phyloP scores from a whole-genome alignment of 1,140 invertebrate genomes.

The Meloidogyne hapla region DNA sequence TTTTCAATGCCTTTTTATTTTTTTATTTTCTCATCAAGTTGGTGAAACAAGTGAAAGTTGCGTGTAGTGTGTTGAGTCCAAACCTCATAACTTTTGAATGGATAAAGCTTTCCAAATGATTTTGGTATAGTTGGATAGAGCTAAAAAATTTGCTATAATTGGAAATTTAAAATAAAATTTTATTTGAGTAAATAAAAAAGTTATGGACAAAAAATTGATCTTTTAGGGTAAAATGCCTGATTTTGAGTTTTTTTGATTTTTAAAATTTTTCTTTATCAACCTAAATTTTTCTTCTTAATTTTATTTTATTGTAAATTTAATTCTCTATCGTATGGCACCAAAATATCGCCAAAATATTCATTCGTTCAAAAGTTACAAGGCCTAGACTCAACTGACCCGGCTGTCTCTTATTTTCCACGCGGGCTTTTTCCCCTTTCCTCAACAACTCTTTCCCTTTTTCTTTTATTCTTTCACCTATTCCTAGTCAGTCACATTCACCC shows the following conservation, averaged over 20 bases:
- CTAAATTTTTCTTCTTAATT: not conserved
- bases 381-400: not conserved
- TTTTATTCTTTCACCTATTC: constrained; percentile 1
- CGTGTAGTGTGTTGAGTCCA: not conserved
- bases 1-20: not conserved
- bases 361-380: not conserved
- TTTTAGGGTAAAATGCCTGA: not conserved
- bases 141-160: not conserved
- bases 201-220: not conserved
- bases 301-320: not conserved
- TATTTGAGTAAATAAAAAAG: not conserved
- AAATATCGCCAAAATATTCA: not conserved
- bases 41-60: not conserved
- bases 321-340: not conserved
- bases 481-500: not conserved
- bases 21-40: not conserved
- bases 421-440: not conserved
- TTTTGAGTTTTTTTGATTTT: not conserved
- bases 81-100: not conserved
- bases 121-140: not conserved
- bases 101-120: not conserved
- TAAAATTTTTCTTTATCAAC: not conserved
- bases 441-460: not conserved
- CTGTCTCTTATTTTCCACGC: not conserved
- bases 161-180: not conserved